phyloP scores from a whole-genome alignment of 2,888 invertebrate genomes.

The Parnassius mnemosyne region DNA sequence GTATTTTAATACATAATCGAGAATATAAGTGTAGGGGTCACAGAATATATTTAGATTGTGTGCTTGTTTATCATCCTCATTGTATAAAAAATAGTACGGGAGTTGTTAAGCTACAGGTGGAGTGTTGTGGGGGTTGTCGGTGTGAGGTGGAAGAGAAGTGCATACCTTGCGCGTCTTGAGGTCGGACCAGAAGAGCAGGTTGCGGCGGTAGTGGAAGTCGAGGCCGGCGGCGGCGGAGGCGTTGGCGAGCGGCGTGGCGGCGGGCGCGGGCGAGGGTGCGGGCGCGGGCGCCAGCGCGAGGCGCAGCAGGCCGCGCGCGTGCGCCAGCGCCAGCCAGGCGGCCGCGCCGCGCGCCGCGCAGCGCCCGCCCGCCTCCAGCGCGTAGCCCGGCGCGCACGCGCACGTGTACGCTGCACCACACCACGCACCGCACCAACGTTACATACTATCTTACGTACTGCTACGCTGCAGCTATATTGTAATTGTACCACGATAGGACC shows the following conservation, averaged over 20 bases:
- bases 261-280: slow-evolving; percentile 84
- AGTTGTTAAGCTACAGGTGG: no score
- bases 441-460: no score
- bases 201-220: slow-evolving; percentile 89
- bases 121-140: no score
- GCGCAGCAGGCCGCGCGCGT: slow-evolving; percentile 83
- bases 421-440: no score
- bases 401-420: slow-evolving; percentile 86
- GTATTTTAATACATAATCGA: no score
- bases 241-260: slow-evolving; percentile 85
- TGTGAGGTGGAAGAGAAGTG: background rate
- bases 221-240: slow-evolving; percentile 92
- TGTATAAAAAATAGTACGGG: no score
- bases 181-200: slow-evolving; percentile 94
- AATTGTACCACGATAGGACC: no score
- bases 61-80: no score
- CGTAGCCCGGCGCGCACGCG: slow-evolving; percentile 90
- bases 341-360: slow-evolving; percentile 75
- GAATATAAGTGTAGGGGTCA: no score
- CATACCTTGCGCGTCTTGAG: slow-evolving; percentile 89
- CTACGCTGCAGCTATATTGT: no score
- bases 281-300: slow-evolving; percentile 85
- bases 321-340: slow-evolving; percentile 76
- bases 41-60: no score
- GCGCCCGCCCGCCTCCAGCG: slow-evolving; percentile 77